Percentiles rank a stretch among this genome's conserved stretches.
Evolutionary conservation across 2,113 vertebrate species (phyloP).

Genomic region (Mastomys coucha): DNA sequence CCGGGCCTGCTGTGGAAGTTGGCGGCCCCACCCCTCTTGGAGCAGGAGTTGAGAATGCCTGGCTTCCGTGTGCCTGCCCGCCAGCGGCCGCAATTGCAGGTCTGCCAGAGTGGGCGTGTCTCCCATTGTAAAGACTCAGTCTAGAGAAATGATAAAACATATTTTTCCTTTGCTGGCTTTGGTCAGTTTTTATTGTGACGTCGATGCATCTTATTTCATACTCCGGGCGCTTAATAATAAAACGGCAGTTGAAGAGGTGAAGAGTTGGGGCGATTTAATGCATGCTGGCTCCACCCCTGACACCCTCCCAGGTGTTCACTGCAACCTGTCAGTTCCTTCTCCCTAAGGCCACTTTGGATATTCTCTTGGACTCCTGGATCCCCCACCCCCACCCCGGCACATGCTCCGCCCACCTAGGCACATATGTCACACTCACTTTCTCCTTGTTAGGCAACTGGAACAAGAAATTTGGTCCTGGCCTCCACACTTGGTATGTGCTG

Average conservation of each 20-base stretch:
- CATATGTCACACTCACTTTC: neutral
- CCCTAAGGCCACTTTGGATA: neutral
- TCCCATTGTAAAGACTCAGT: neutral
- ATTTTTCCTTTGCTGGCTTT: neutral
- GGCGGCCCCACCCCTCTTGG: neutral
- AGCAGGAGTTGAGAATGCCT: neutral
- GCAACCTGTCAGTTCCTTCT: neutral
- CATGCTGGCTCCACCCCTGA: neutral
- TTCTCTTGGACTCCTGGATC: neutral
- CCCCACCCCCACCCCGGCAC: too few relatives aligned
- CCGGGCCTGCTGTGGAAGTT: neutral
- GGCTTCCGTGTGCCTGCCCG: neutral
- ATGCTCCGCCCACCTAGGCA: neutral
- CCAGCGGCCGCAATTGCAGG: neutral
- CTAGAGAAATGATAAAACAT: neutral
- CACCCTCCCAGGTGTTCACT: neutral
- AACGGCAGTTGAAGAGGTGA: neutral
- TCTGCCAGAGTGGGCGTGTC: conserved; percentile 6
- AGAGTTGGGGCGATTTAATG: neutral
- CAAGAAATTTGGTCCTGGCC: neutral
- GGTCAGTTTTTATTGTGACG: neutral
- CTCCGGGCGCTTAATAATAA: neutral
- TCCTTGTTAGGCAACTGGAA: neutral
- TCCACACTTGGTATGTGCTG: neutral
- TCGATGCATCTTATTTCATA: neutral